phyloP scores from a whole-genome alignment of 2,888 invertebrate species.

The Hyposoter didymator region DNA sequence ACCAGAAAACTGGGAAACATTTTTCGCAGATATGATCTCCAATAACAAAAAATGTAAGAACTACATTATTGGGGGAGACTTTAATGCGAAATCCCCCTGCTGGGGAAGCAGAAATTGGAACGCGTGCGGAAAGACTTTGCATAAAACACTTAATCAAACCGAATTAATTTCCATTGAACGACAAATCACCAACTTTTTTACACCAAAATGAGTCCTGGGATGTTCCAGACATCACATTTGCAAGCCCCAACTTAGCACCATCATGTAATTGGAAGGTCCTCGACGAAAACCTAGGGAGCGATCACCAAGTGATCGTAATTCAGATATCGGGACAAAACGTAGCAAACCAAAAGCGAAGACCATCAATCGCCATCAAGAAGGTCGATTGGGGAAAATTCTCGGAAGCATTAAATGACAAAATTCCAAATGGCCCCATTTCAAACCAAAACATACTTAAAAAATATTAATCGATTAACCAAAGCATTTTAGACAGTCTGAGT shows the following conservation, averaged over 20 bases:
- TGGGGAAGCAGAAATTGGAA: slow-evolving; percentile 1
- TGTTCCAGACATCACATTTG: neutral
- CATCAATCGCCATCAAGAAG: neutral
- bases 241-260: neutral
- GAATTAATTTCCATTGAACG: slow-evolving; percentile 58
- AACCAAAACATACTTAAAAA: neutral
- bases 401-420: neutral
- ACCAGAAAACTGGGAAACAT: neutral
- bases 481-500: neutral
- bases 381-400: neutral
- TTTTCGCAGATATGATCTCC: neutral
- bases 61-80: neutral
- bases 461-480: neutral
- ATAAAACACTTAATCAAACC: slow-evolving; percentile 55
- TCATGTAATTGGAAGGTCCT: neutral
- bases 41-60: neutral
- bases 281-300: neutral
- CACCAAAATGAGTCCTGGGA: slow-evolving; percentile 65
- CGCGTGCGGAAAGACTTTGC: slow-evolving; percentile 11
- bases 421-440: neutral
- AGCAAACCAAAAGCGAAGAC: neutral
- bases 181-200: slow-evolving; percentile 53
- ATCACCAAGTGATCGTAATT: neutral
- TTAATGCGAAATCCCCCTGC: neutral
- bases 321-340: neutral